Conservation (phyloP, 1,140 invertebrate genomes). For the Thaumatotibia leucotreta region DNA sequence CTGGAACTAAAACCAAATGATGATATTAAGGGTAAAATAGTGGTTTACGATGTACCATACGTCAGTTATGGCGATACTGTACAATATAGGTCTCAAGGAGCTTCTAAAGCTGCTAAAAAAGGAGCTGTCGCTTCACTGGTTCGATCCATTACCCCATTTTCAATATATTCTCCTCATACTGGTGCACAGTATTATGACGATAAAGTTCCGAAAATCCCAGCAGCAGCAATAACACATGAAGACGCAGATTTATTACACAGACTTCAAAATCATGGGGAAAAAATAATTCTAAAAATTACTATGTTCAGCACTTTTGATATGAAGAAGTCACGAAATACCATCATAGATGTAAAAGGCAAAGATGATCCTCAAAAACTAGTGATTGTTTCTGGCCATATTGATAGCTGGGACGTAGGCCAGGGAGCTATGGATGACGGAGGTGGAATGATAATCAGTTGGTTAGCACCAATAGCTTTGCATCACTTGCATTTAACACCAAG, state of each 20-base stretch:
- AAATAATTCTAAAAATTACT: constrained; percentile 68
- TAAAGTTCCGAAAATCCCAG: constrained; percentile 83
- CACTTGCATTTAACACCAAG: constrained; percentile 81
- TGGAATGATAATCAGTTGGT: constrained; percentile 89
- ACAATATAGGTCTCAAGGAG: constrained; percentile 60
- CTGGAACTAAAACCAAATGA: constrained; percentile 73
- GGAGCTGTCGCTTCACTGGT: constrained; percentile 88
- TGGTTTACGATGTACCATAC: constrained; percentile 84
- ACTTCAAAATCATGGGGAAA: constrained; percentile 79
- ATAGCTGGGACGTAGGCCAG: constrained; percentile 93
- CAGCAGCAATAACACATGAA: constrained; percentile 87
- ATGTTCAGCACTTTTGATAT: constrained; percentile 71
- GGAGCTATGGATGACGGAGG: constrained; percentile 94
- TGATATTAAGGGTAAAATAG: constrained; percentile 83
- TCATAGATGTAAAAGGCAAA: constrained; percentile 83
- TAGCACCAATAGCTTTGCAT: constrained; percentile 83
- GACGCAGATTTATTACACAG: constrained; percentile 86
- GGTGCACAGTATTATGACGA: constrained; percentile 80
- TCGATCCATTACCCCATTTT: constrained; percentile 86
- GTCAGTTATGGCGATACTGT: constrained; percentile 80
- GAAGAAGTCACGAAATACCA: constrained; percentile 82
- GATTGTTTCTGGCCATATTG: constrained; percentile 90
- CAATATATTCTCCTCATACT: constrained; percentile 83
- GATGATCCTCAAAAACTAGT: constrained; percentile 81
- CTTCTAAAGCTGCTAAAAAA: constrained; percentile 80